Evolutionary conservation across 2,113 vertebrate genomes (phyloP), one percentile per base, ranked within the genome.

Genomic region (Heteronetta atricapilla): DNA sequence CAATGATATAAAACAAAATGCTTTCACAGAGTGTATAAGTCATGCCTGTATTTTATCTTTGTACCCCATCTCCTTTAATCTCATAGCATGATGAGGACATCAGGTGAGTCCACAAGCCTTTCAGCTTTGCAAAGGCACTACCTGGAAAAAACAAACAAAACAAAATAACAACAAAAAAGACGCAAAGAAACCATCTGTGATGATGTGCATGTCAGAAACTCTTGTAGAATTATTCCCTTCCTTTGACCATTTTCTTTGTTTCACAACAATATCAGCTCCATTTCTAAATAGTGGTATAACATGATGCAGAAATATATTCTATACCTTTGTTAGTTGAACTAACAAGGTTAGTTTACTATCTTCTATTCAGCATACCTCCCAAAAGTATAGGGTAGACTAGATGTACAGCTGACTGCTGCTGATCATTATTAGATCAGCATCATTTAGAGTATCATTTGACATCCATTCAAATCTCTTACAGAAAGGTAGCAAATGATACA

Each of bases 11-110:
- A 73, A 94, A 94, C 55, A 76, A 94, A 91, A 91, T 90, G 85
- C 79, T 93, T 91, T 91, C 89, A 76, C 4, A 3, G 50, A 89
- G 34, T 1, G 1, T 33, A 33, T 25, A 93, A 91, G 53, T 95
- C 81, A 91, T 92, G 75, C 63, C 78, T 82, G 59, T 78, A 69
- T 75, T 94, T 97, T 83, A 88, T 93, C 88, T 94, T 81, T 85
- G 26, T 86, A 79, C 5, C 8, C 34, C 22, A 34, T 77, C 50
- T 93, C 70, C 94, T 95, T 96, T 96, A 95, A 96, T 97, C 90
- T 95, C 52, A 11, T 60, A 52, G 68, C 3, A 4, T 80, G 85
- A 85, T 74, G 34, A 72, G 88, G 93, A 77, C 90, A 84, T 88
- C 90, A 85, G 86, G 34, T 52, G 70, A 89, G 74, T 72, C 77